A percentile compares a stretch with the other conserved stretches of the same genome.
Conservation (phyloP, 2,888 invertebrate genomes). For the Phengaris arion region DNA sequence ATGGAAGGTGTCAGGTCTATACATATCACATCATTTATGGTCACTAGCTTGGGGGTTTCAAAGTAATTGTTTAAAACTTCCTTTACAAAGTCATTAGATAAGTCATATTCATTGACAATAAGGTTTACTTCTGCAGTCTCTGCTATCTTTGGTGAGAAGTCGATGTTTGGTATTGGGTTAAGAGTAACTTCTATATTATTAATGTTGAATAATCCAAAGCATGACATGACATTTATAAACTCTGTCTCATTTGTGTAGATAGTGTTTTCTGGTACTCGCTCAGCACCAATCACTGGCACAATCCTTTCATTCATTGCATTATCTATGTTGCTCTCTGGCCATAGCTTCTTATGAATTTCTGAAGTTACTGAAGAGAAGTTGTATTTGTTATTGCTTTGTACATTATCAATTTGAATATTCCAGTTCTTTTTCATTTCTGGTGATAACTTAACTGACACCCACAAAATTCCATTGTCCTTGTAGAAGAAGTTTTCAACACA, state of each 20-base stretch:
- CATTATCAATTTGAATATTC: constrained; percentile 44
- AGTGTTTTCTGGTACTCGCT: constrained; percentile 50
- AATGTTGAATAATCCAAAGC: constrained; percentile 51
- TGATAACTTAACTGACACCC: constrained; percentile 63
- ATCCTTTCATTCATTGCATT: constrained; percentile 56
- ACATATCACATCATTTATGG: constrained; percentile 82
- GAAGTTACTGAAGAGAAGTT: constrained; percentile 59
- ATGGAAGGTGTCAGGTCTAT: constrained; percentile 78
- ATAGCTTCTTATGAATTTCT: constrained; percentile 64
- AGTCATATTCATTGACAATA: constrained; percentile 65
- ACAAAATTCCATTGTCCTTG: constrained; percentile 66
- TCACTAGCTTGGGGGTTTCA: constrained; percentile 82
- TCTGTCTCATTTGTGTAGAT: constrained; percentile 63
- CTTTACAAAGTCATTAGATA: constrained; percentile 76
- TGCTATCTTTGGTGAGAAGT: constrained; percentile 67
- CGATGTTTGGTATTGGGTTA: constrained; percentile 61
- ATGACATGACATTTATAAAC: constrained; percentile 54
- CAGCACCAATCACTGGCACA: constrained; percentile 62
- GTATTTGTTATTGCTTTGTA: constrained; percentile 47
- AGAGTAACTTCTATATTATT: constrained; percentile 55
- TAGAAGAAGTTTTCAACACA: constrained; percentile 71
- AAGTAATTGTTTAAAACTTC: constrained; percentile 84
- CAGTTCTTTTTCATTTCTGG: constrained; percentile 52
- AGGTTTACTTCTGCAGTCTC: constrained; percentile 62
- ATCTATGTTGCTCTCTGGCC: constrained; percentile 48